Percentiles rank a stretch among this genome's conserved stretches.
Conservation (phyloP, 2,113 vertebrate species). For the Paracanthobrama guichenoti region DNA sequence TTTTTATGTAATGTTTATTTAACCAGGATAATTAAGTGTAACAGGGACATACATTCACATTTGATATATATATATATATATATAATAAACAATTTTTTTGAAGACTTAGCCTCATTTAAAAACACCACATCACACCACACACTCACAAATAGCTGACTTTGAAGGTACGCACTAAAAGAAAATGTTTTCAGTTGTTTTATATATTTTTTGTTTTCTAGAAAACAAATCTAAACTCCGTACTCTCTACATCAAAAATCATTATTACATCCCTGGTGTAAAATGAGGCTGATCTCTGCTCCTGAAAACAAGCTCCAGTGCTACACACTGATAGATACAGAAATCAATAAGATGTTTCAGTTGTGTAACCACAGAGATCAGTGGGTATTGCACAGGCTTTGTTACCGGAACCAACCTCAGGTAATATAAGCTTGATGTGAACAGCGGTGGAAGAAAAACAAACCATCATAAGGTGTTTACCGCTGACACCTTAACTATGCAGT, state of each 20-base stretch:
- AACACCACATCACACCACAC: neutral
- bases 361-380: slow-evolving; percentile 60
- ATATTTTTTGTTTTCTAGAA: neutral
- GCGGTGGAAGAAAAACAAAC: slow-evolving; percentile 42
- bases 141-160: neutral
- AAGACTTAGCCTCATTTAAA: too few relatives aligned
- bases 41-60: too few relatives aligned
- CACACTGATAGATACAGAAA: slow-evolving; percentile 36
- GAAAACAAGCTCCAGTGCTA: neutral
- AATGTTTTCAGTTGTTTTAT: neutral
- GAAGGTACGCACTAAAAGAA: neutral
- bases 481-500: slow-evolving; percentile 1
- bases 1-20: too few relatives aligned
- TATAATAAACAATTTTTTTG: too few relatives aligned
- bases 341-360: slow-evolving; percentile 53
- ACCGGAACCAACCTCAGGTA: slow-evolving; percentile 57
- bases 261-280: neutral
- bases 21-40: too few relatives aligned
- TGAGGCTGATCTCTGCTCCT: neutral
- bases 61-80: too few relatives aligned
- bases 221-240: neutral
- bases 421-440: slow-evolving; percentile 56
- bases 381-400: slow-evolving; percentile 62
- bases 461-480: slow-evolving; percentile 49
- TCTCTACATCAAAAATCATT: slow-evolving; percentile 5